A percentile compares a stretch with the other conserved stretches of the same genome.
These are phyloP conservation scores for Lepidocolaptes lacrymiger DNA, from an alignment of 2,797 vertebrate genomes.

Conservation along the genomic window DNA sequence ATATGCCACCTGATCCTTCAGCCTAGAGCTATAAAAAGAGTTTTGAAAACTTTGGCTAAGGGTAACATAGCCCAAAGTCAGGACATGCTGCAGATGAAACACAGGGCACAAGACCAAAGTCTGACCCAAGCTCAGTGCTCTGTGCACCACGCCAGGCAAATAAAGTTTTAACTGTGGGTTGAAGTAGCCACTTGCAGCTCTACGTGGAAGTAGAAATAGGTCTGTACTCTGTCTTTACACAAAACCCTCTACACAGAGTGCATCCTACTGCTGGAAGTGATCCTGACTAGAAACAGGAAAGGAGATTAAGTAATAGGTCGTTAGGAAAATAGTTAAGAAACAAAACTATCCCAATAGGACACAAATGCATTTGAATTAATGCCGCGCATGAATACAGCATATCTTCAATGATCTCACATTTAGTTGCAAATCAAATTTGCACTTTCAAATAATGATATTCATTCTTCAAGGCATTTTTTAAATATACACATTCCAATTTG, in stretches of 20 bases:
- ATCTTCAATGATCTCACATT: not conserved
- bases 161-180: not conserved
- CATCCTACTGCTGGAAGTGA: not conserved
- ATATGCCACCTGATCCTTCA: not conserved
- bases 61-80: not conserved
- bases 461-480: not conserved
- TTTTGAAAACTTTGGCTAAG: not conserved
- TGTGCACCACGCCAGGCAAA: not conserved
- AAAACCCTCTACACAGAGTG: not conserved
- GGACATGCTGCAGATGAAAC: not conserved
- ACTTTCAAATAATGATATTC: not conserved
- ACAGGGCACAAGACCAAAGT: not conserved
- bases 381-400: fast-evolving
- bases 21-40: not conserved
- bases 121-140: not conserved
- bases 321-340: not conserved
- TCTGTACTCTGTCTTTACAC: not conserved
- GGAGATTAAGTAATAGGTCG: not conserved
- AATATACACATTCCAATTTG: not conserved
- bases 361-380: not conserved
- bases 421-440: not conserved
- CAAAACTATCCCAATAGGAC: not conserved
- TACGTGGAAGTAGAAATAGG: not conserved
- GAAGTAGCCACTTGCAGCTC: not conserved
- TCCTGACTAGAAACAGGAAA: not conserved